Evolutionary conservation across 2,797 vertebrate species (phyloP), one percentile per base, ranked within the genome.

Genomic region (Pangasius larnaudii): DNA sequence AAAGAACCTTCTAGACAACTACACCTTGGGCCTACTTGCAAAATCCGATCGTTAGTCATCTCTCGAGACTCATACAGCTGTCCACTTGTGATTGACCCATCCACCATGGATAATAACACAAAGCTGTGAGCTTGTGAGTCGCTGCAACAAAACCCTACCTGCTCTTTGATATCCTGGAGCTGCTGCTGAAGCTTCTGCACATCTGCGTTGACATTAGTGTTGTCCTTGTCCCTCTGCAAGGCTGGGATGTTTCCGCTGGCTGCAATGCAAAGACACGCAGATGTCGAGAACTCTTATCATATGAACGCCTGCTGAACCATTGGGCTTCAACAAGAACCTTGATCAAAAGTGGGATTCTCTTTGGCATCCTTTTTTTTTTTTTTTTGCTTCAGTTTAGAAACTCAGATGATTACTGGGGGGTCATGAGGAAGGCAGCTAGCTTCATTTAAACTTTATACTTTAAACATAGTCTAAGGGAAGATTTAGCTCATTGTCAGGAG

Each of bases 181-280:
- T 99, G 99, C 79, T 99, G 99, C 92, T 99, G 99, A 53, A 99
- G 95, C 91, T 99, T 99, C 92, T 99, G 99, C 19, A 99, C 98
- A 56, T 99, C 99, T 0, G 99, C 99, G 33, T 99, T 99, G 93
- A 99, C 98, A 61, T 99, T 99, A 58, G 98, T 99, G 94, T 99
- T 99, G 93, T 99, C 98, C 90, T 99, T 99, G 95, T 99, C 99
- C 86, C 98, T 97, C 92, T 99, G 98, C 92, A 99, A 89, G 88
- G 96, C 98, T 9, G 98, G 98, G 95, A 99, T 99, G 95, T 97
- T 99, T 93, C 98, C 98, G 80, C 97, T 98, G 89, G 98, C 98
- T 99, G 94, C 84, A 95, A 93, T 84, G 87, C 51, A 89, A 90
- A 90, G 69, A 81, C 49, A 81, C 27, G 49, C 1, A 33, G 5